Evolutionary conservation across 2,888 invertebrate genomes (phyloP), one percentile per base, ranked within the genome.

Genomic region (Ophonus ardosiacus): DNA sequence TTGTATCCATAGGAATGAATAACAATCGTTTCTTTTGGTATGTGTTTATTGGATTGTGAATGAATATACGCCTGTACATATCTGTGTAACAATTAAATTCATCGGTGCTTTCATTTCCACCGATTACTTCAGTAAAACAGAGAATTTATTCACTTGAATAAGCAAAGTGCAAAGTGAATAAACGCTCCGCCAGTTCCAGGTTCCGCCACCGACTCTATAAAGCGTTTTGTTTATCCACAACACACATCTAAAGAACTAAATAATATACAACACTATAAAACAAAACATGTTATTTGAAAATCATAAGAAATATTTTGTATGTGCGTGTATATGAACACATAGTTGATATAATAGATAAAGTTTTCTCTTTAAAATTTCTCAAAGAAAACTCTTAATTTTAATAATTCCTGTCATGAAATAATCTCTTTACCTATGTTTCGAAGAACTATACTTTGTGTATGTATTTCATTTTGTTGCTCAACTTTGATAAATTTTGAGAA

Each of bases 41-140:
- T 51, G 43, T 51, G 43, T 51, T 51, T 51, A 51, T 51, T 51
- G 43, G 43, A 10, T 51, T 51, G 43, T 51, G 43, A 51, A 51
- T 31, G 31, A 31, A 31, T 31, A 31, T 31, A 31, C 31, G 31
- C 0, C 43, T 51, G 43, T 51, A 13, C 31, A 13, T 51, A 51
- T 51, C 43, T 65, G 21, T 65, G 3, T 13, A 38, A 68, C 68
- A 68, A 68, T 68, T 68, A 68, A 13, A 68, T 7, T 68, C 68
- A 68, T n/a, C 68, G 15, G n/a, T 38, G 68, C 38, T 68, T 68
- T 68, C 10, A 68, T 68, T 63, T 68, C 68, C 24, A 15, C 38
- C 68, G 68, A 68, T 68, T 68, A 68, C 24, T 63, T 63, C 63
- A 63, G 63, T 63, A 21, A 63, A 63, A 63, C 68, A 38, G n/a